Conservation (phyloP, 2,113 vertebrate genomes). For the Bubo blakistoni region DNA sequence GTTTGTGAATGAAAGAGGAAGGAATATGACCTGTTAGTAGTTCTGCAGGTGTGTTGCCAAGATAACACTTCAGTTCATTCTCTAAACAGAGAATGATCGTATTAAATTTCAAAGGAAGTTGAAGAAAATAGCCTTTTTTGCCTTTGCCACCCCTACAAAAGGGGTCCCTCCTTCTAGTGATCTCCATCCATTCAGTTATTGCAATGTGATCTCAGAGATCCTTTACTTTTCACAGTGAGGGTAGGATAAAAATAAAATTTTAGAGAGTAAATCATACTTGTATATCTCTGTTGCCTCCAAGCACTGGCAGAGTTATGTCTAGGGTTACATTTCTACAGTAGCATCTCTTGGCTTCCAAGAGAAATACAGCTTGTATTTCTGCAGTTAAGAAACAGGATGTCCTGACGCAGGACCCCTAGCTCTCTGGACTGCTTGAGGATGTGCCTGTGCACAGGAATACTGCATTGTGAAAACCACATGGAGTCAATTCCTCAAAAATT, state of each 20-base stretch:
- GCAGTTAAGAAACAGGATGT: background rate
- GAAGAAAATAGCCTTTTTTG: background rate
- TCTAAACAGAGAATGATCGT: background rate
- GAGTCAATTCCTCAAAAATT: background rate
- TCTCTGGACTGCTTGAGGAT: fast-evolving
- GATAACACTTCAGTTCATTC: background rate
- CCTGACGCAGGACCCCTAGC: background rate
- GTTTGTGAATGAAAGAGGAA: background rate
- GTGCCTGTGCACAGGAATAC: background rate
- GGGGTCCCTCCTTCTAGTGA: fast-evolving
- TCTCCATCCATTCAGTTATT: background rate
- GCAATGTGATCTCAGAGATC: background rate
- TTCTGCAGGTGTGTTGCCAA: background rate
- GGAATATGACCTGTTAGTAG: background rate
- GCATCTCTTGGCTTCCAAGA: background rate
- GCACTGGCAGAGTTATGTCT: background rate
- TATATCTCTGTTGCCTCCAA: background rate
- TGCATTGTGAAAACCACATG: background rate
- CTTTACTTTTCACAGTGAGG: background rate
- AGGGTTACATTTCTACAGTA: background rate
- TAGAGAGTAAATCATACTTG: background rate
- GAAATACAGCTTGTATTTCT: background rate
- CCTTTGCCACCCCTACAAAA: background rate
- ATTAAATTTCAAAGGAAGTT: background rate
- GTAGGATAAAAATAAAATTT: background rate